Conservation (phyloP, 2,797 vertebrate species). For the Clarias fuscus region DNA sequence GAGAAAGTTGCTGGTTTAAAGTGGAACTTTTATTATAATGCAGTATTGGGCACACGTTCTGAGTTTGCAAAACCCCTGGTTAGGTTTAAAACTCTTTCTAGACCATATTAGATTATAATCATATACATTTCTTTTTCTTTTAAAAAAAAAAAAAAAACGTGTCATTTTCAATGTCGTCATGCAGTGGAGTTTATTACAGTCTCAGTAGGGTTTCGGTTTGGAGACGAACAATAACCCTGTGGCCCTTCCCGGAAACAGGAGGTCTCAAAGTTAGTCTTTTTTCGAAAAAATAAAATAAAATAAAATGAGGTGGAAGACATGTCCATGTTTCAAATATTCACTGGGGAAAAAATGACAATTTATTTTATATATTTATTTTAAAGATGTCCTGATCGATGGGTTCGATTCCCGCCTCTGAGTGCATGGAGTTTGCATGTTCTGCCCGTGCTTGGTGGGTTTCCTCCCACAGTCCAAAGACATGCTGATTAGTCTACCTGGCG, state of each 20-base stretch:
- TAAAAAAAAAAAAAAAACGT: not conserved
- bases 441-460: too few species aligned
- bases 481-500: too few species aligned
- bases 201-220: not conserved
- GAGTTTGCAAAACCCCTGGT: not conserved
- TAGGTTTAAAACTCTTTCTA: conserved; percentile 5
- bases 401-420: too few species aligned
- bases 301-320: not conserved
- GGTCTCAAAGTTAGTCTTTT: not conserved
- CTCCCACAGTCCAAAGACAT: too few species aligned
- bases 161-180: not conserved
- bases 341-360: not conserved
- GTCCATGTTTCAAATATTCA: not conserved
- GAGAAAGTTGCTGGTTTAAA: conserved; percentile 18
- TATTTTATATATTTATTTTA: too few species aligned
- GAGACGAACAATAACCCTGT: not conserved
- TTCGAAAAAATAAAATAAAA: not conserved
- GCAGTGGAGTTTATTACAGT: conserved; percentile 12
- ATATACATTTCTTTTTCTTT: conserved; percentile 7
- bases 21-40: conserved; percentile 48
- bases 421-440: too few species aligned
- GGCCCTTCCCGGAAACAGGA: not conserved
- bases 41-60: conserved; percentile 11
- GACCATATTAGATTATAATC: not conserved
- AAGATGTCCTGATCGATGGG: too few species aligned